Conservation (phyloP, 2,797 vertebrate species). For the Fundulus diaphanus region DNA sequence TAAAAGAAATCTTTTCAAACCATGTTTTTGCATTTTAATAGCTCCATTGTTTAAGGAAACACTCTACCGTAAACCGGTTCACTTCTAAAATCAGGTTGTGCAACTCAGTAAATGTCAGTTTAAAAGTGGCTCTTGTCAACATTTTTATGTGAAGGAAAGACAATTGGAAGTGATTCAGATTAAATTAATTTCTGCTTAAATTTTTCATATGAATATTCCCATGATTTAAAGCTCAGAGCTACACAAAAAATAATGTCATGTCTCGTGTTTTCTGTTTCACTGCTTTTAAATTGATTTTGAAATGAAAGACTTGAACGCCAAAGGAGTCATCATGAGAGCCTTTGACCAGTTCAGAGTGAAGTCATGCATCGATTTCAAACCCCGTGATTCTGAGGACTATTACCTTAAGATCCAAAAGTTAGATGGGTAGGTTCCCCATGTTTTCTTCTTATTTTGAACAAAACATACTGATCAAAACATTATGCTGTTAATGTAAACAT, state of each 20-base stretch:
- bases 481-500: neutral
- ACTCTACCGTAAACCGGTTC: neutral
- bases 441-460: conserved; percentile 1
- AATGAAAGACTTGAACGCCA: conserved; percentile 85
- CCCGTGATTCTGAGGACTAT: conserved; percentile 67
- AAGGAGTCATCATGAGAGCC: conserved; percentile 85
- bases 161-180: neutral
- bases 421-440: conserved; percentile 81
- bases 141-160: neutral
- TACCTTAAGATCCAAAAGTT: conserved; percentile 83
- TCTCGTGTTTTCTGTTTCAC: neutral
- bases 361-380: conserved; percentile 90
- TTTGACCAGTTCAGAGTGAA: conserved; percentile 88
- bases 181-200: neutral
- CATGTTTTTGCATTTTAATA: neutral
- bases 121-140: neutral
- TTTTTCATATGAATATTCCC: neutral
- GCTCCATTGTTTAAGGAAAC: neutral
- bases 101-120: neutral
- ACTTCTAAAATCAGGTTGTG: neutral
- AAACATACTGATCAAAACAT: neutral
- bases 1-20: neutral
- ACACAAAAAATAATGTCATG: neutral
- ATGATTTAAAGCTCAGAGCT: neutral
- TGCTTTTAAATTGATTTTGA: neutral